These are phyloP conservation scores for Tringa solitaria DNA, from an alignment of 2,113 vertebrate genomes.

Conservation along the genomic window DNA sequence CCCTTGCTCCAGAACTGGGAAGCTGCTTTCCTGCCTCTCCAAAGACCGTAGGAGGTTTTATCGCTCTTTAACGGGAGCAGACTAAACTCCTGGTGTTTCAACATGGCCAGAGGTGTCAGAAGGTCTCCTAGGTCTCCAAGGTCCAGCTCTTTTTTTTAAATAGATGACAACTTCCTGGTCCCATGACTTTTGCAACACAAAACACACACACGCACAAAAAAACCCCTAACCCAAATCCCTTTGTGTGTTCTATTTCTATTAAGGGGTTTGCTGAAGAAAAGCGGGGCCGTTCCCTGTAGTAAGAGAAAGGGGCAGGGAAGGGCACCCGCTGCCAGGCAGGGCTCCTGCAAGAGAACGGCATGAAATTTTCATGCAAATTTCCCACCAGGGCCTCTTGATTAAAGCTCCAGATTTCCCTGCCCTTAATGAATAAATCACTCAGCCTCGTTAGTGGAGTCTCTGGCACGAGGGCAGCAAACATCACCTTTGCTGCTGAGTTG, in stretches of 20 bases:
- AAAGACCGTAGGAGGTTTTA: background rate
- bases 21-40: background rate
- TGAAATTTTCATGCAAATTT: slow-evolving; percentile 55
- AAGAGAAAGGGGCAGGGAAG: slow-evolving; percentile 11
- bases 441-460: background rate
- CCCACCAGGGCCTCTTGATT: slow-evolving; percentile 8
- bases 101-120: background rate
- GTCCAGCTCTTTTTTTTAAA: background rate
- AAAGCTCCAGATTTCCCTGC: background rate
- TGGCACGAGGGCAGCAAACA: background rate
- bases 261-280: background rate
- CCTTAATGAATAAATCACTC: slow-evolving; percentile 56
- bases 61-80: background rate
- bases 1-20: background rate
- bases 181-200: background rate
- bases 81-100: background rate
- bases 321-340: background rate
- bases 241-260: background rate
- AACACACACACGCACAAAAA: background rate
- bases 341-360: background rate
- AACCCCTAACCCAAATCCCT: background rate
- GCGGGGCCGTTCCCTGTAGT: background rate
- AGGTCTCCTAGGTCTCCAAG: background rate
- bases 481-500: background rate
- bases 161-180: background rate